Evolutionary conservation across 2,797 vertebrate species (phyloP), one percentile per base, ranked within the genome.

Genomic region (Coracias cyanogaster): DNA sequence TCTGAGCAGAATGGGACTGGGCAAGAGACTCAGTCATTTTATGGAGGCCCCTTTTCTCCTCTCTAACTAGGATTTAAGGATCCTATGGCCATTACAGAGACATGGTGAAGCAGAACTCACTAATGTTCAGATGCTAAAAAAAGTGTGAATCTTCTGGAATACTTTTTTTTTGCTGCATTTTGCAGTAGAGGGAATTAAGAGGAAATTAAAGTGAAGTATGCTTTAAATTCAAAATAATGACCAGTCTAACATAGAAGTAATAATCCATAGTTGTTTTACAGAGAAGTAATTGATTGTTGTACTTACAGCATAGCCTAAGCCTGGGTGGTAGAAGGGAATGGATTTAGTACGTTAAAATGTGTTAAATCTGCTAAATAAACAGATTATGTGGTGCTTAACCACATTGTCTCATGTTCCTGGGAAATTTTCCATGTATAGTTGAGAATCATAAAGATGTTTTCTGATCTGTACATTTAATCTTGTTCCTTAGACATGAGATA

Each of bases 351-450:
- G 25, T 61, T 54, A 69, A 60, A 82, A 81, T 8, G 1, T 80
- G 28, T 60, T 89, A 82, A 55, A 83, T 82, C 82, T 83, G 49
- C 69, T 91, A 72, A 87, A 73, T 70, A 96, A 94, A 85, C 39
- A 85, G 67, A 64, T 65, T 31, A 58, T 45, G 31, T 91, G 70
- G 65, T 91, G 43, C 61, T 93, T 89, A 93, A 86, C 65, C 29
- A 33, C 39, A 29, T 58, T 6, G 7, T 80, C 84, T 95, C 28
- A 24, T 58, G 61, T 61, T 88, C 43, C 69, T 88, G 72, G 87
- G 61, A 95, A 78, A 49, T 85, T 18, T 88, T 88, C 41, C 11
- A 1, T 41, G 25, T 33, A 39, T 52, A 43, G 26, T n/a, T 77
- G 71, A 88, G 62, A 41, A 94, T 78, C 79, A 65, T 81, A 81